These are phyloP conservation scores for Uromys caudimaculatus DNA, from an alignment of 2,797 vertebrate species.

Conservation along the genomic window DNA sequence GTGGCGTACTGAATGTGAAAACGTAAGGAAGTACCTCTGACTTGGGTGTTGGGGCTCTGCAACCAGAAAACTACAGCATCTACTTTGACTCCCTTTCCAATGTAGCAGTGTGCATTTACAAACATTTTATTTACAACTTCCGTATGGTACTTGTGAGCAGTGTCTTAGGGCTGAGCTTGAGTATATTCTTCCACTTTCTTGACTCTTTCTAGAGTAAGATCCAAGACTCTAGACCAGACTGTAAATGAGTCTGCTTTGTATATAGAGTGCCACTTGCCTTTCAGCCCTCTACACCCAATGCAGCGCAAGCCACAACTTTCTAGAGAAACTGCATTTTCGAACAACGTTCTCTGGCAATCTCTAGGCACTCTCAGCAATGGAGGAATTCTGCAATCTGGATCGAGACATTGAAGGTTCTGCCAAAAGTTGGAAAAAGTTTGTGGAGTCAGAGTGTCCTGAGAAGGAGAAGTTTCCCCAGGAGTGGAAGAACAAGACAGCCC, in stretches of 20 bases:
- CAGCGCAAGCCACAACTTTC: neutral
- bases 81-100: neutral
- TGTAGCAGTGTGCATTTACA: neutral
- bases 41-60: neutral
- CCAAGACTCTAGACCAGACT: neutral
- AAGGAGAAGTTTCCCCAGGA: constrained; percentile 97
- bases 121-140: neutral
- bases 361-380: constrained; percentile 94
- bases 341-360: neutral
- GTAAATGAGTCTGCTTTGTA: neutral
- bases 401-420: constrained; percentile 96
- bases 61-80: neutral
- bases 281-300: neutral
- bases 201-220: neutral
- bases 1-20: neutral
- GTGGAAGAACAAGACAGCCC: constrained; percentile 95
- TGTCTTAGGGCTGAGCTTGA: neutral
- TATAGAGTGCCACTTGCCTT: neutral
- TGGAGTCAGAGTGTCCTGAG: constrained; percentile 95
- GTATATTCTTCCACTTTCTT: neutral
- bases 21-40: neutral
- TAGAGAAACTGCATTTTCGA: constrained; percentile 45
- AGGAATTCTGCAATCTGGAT: constrained; percentile 95
- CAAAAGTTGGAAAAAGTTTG: constrained; percentile 97
- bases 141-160: neutral